A percentile compares a stretch with the other conserved stretches of the same genome.
These are phyloP conservation scores for Amphiprion ocellaris DNA, from an alignment of 2,113 vertebrate genomes.

Conservation along the genomic window DNA sequence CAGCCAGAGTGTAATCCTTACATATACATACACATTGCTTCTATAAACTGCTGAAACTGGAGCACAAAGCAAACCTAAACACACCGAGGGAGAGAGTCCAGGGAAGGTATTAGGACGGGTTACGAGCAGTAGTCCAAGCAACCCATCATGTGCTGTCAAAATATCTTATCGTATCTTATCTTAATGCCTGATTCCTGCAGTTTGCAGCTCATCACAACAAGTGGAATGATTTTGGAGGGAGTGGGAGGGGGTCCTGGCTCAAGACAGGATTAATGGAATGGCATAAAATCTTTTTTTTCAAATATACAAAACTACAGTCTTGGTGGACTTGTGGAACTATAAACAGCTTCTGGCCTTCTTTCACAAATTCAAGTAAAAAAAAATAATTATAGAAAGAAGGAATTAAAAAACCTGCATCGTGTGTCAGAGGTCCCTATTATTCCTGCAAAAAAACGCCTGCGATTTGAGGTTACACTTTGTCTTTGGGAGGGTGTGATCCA, in stretches of 20 bases:
- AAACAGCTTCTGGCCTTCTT: neutral
- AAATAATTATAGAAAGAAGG: neutral
- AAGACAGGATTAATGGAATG: conserved; percentile 17
- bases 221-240: neutral
- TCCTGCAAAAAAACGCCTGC: neutral
- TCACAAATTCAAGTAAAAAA: neutral
- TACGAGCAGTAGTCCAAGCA: conserved; percentile 27
- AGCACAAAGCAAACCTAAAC: conserved; percentile 49
- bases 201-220: conserved; percentile 38
- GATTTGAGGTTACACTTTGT: neutral
- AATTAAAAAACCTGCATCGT: neutral
- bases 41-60: conserved; percentile 53
- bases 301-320: neutral
- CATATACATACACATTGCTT: conserved; percentile 32
- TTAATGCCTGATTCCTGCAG: conserved; percentile 47
- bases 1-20: conserved; percentile 31
- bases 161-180: conserved; percentile 54
- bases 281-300: neutral
- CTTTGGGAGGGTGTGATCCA: conserved; percentile 15
- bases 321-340: neutral
- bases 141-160: conserved; percentile 28
- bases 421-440: conserved; percentile 3
- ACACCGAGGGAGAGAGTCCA: conserved; percentile 21
- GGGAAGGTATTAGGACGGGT: neutral
- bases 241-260: conserved; percentile 5